These are phyloP conservation scores for Meriones psammophilus DNA, from an alignment of 2,797 vertebrate species.

Conservation along the genomic window DNA sequence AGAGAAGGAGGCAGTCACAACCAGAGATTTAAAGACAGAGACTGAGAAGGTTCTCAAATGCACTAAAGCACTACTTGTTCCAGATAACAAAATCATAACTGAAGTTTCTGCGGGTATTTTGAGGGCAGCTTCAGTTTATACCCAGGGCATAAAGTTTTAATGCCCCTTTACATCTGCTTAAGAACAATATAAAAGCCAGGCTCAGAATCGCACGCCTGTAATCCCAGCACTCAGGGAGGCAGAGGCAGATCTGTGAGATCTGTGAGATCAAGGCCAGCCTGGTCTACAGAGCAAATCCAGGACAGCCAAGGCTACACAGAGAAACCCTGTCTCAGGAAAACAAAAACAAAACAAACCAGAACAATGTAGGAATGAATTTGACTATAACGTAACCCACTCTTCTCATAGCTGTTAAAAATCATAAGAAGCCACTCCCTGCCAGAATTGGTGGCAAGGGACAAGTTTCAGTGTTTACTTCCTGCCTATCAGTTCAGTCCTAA, in stretches of 20 bases:
- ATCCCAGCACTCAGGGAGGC: too few species aligned
- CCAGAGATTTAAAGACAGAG: not conserved
- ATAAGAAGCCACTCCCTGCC: not conserved
- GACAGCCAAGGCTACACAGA: too few species aligned
- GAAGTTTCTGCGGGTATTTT: not conserved
- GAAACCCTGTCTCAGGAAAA: too few species aligned
- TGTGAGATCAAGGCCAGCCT: too few species aligned
- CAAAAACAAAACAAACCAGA: too few species aligned
- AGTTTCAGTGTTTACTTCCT: slow-evolving; percentile 13
- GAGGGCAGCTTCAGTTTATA: not conserved
- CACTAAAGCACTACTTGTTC: not conserved
- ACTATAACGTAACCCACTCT: not conserved
- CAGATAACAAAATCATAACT: not conserved
- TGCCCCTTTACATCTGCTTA: not conserved
- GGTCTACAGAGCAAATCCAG: too few species aligned
- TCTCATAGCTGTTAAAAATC: slow-evolving; percentile 11
- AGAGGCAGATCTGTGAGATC: too few species aligned
- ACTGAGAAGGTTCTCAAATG: not conserved
- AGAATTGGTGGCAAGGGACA: not conserved
- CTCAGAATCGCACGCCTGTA: too few species aligned
- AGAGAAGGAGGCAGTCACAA: not conserved
- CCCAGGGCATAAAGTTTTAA: not conserved
- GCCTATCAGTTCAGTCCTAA: not conserved
- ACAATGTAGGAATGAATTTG: not conserved
- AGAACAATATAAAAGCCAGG: not conserved